phyloP scores from a whole-genome alignment of 2,888 invertebrate genomes.

The Sclerodermus sp. region DNA sequence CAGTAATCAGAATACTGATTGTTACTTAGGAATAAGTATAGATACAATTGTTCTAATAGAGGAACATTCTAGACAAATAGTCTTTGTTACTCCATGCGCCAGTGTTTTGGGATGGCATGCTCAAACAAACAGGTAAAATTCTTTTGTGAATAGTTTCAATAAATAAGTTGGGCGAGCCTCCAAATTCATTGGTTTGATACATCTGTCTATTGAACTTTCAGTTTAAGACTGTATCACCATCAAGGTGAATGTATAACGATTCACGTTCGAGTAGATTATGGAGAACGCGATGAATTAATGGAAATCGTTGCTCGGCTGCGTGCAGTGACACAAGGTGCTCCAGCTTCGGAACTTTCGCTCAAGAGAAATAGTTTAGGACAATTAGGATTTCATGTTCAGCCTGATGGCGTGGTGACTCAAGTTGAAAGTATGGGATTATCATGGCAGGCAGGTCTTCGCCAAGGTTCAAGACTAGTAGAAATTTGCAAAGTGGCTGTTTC shows the following conservation, averaged over 20 bases:
- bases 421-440: conserved; percentile 78
- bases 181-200: too few relatives aligned
- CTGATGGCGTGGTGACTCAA: conserved; percentile 91
- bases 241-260: conserved; percentile 90
- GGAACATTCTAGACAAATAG: conserved; percentile 76
- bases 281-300: conserved; percentile 70
- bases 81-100: conserved; percentile 83
- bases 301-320: conserved; percentile 80
- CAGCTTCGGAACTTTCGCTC: conserved; percentile 78
- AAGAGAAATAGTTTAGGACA: conserved; percentile 81
- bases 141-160: neutral
- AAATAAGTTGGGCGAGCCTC: too few relatives aligned
- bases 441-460: conserved; percentile 82
- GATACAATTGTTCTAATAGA: conserved; percentile 88
- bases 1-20: conserved; percentile 72
- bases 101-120: conserved; percentile 76
- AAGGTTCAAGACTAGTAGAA: conserved; percentile 88
- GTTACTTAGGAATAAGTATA: conserved; percentile 82
- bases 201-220: conserved; percentile 44
- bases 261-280: conserved; percentile 70
- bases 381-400: conserved; percentile 87
- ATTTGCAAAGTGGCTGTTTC: conserved; percentile 88
- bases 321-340: conserved; percentile 76
- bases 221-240: conserved; percentile 84
- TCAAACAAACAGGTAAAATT: conserved; percentile 63